Evolutionary conservation across 2,888 invertebrate species (phyloP).

Genomic region (Apodemia mormo): DNA sequence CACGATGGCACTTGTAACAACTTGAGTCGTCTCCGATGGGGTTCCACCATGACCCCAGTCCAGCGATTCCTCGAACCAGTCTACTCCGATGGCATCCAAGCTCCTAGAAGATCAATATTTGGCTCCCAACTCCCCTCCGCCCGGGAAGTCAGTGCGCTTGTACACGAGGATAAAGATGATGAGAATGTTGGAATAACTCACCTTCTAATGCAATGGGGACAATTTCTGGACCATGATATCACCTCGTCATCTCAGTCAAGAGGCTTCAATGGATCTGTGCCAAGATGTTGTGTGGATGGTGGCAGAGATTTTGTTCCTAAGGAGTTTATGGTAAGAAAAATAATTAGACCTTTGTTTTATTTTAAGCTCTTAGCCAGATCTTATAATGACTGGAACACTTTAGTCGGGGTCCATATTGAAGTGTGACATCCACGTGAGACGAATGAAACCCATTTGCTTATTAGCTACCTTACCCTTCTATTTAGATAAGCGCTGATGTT

Average conservation of each 20-base stretch:
- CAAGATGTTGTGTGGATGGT: constrained; percentile 86
- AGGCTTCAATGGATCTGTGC: constrained; percentile 89
- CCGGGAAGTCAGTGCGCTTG: constrained; percentile 85
- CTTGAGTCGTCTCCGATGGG: constrained; percentile 87
- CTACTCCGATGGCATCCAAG: constrained; percentile 89
- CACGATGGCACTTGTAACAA: constrained; percentile 96
- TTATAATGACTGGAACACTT: too few relatives aligned
- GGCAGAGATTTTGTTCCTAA: constrained; percentile 82
- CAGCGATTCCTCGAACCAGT: constrained; percentile 90
- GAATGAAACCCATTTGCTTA: too few relatives aligned
- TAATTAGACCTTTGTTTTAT: too few relatives aligned
- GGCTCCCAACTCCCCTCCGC: constrained; percentile 87
- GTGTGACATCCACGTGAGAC: too few relatives aligned
- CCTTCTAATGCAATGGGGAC: constrained; percentile 95
- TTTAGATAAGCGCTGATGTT: too few relatives aligned
- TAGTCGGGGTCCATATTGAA: too few relatives aligned
- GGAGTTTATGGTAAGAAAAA: constrained; percentile 79
- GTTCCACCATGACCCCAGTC: constrained; percentile 91
- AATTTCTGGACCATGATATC: constrained; percentile 94
- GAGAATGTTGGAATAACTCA: constrained; percentile 87
- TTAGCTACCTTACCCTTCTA: too few relatives aligned
- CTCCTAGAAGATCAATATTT: constrained; percentile 80
- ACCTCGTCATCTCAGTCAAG: constrained; percentile 89
- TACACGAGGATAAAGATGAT: constrained; percentile 82
- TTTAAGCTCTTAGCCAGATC: too few relatives aligned